Conservation (phyloP, 2,113 vertebrate genomes). For the Numenius arquata region DNA sequence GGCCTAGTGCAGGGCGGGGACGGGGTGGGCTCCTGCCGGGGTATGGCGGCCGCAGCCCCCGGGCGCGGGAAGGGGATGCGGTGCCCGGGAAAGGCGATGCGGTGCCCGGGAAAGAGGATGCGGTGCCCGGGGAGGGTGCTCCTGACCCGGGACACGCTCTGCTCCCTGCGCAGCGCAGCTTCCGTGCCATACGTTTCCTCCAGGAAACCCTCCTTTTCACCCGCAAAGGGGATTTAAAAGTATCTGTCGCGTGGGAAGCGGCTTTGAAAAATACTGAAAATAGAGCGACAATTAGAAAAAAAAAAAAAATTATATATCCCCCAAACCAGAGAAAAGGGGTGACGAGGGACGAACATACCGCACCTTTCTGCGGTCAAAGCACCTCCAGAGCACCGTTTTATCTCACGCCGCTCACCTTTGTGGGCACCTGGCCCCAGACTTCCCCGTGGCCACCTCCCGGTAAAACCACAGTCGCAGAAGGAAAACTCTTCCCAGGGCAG, state of each 20-base stretch:
- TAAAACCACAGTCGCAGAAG: not conserved
- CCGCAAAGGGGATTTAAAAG: not conserved
- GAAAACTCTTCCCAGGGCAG: not conserved
- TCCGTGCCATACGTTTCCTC: not conserved
- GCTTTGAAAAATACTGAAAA: not conserved
- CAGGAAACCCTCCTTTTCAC: rapidly evolving
- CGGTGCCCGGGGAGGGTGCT: no score
- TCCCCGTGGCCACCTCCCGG: rapidly evolving
- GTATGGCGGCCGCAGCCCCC: not conserved
- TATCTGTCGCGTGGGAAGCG: rapidly evolving
- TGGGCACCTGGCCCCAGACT: not conserved
- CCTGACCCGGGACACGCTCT: rapidly evolving
- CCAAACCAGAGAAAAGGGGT: not conserved
- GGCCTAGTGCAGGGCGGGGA: not conserved
- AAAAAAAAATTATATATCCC: not conserved
- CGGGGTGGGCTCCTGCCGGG: not conserved
- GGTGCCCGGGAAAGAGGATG: no score
- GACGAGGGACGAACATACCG: not conserved
- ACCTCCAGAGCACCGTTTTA: rapidly evolving
- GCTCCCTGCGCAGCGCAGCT: rapidly evolving
- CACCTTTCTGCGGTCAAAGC: not conserved
- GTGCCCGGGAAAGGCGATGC: not conserved
- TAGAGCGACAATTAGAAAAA: not conserved
- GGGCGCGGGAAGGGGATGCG: not conserved
- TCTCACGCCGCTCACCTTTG: not conserved